Base-by-base conservation (phyloP, 2,888 invertebrate species). In the Teinopalpus imperialis region DNA sequence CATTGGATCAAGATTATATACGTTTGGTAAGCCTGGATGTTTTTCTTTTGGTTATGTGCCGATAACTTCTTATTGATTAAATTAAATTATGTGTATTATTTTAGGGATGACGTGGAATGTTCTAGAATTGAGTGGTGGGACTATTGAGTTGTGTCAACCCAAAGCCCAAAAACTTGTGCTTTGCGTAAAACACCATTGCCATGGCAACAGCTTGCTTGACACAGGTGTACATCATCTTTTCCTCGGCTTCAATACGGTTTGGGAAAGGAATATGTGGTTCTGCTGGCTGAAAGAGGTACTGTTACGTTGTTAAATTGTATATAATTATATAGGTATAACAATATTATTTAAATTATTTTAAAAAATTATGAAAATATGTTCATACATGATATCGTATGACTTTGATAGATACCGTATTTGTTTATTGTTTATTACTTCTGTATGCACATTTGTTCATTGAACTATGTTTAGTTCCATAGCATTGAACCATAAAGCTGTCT, bases 231-330 rank as follows among this genome's bases (percentile, higher is more conserved):
- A 90, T 59, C 91, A 92, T 58, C 76, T 93, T 31, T 93, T 92
- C 63, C 83, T 93, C 1, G 93, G 93, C 37, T 93, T 93, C 70
- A 90, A 90, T 54, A 90, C 91, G 29, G 81, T 90, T 51, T 92
- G 92, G 92, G 92, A 93, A 63, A 82, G 92, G 57, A 92, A 92
- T 56, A 81, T 92, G 63, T 93, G 93, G 93, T 90, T 89, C 52
- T 78, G 79, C 56, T 93, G 93, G 93, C 70, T 93, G 4, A 90
- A 89, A 71, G 89, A 91, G 90, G 93, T 92, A 74, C 62, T 74
- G 64, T 3, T 51, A n/a, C 1, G 5, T 13, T 10, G 2, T 9
- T 32, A 13, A 6, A 12, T 23, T 12, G 8, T 5, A 7, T 32
- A 7, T 2, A 3, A 10, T 10, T 8, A n/a, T n/a, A n/a, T n/a